A percentile compares a stretch with the other conserved stretches of the same genome.
phyloP scores from a whole-genome alignment of 2,797 vertebrate genomes.

The Lepilemur septentrionalis region DNA sequence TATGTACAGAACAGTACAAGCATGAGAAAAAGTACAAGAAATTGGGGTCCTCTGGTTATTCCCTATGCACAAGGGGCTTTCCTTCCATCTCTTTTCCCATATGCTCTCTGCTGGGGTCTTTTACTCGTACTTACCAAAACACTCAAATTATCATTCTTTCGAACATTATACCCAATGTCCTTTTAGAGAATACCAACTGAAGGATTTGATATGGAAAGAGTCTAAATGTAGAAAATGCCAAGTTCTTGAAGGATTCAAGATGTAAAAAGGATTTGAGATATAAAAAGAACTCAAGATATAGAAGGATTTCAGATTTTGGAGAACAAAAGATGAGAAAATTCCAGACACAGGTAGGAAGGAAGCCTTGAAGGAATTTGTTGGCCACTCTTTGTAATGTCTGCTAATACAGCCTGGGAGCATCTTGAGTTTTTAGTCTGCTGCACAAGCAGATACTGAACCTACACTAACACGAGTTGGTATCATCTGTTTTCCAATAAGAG shows the following conservation, averaged over 20 bases:
- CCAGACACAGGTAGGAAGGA: background rate
- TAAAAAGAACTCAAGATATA: background rate
- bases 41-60: background rate
- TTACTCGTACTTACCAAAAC: slow-evolving; percentile 5
- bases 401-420: background rate
- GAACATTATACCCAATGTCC: background rate
- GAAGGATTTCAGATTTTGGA: slow-evolving; percentile 18
- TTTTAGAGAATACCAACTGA: slow-evolving; percentile 1
- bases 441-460: background rate
- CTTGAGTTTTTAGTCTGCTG: background rate
- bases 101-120: background rate
- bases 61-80: background rate
- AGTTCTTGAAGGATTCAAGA: slow-evolving; percentile 21
- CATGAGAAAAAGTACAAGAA: background rate
- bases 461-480: background rate
- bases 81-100: background rate
- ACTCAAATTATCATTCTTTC: slow-evolving; percentile 10
- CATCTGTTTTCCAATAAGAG: background rate
- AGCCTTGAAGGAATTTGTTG: background rate
- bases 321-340: slow-evolving; percentile 15
- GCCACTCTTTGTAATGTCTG: background rate
- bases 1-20: background rate
- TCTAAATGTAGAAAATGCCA: slow-evolving; percentile 27
- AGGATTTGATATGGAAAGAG: background rate
- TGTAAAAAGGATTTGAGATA: slow-evolving; percentile 2